Conservation (phyloP, 2,888 invertebrate genomes). For the Arenicola marina region DNA sequence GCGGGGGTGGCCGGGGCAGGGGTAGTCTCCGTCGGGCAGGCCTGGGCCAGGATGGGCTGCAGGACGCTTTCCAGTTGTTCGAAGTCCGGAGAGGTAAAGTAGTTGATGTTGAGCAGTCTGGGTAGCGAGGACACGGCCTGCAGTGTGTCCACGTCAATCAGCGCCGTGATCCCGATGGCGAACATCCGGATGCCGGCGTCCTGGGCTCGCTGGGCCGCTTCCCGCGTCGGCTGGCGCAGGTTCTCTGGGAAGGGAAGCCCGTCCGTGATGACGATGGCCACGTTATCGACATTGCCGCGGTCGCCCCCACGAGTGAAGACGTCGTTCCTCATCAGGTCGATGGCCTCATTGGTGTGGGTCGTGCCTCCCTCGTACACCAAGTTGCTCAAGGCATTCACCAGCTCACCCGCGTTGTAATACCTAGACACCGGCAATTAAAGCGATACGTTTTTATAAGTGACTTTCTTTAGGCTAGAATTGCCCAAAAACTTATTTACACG, state of each 20-base stretch:
- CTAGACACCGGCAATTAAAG: too few species aligned
- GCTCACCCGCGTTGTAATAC: background rate
- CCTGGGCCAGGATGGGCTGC: background rate
- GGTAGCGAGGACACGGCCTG: background rate
- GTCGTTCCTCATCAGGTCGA: background rate
- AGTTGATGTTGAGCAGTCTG: slow-evolving; percentile 4
- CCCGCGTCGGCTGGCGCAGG: background rate
- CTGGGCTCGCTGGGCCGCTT: background rate
- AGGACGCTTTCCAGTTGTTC: slow-evolving; percentile 2
- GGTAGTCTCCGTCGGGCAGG: slow-evolving; percentile 5
- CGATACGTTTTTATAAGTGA: too few species aligned
- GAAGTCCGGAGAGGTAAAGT: slow-evolving; percentile 22
- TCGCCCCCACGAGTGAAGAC: background rate
- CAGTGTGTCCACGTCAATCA: background rate
- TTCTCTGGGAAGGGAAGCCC: background rate
- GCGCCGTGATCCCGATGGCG: background rate
- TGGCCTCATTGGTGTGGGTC: background rate
- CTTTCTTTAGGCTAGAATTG: too few species aligned
- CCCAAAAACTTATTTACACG: too few species aligned
- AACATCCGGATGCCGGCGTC: background rate
- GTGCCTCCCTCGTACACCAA: background rate
- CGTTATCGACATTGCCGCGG: background rate
- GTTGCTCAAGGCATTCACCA: background rate
- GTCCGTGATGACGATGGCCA: slow-evolving; percentile 2
- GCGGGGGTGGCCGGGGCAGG: background rate